Evolutionary conservation across 1,140 invertebrate genomes (phyloP).

Genomic region (Dreissena rostriformis): DNA sequence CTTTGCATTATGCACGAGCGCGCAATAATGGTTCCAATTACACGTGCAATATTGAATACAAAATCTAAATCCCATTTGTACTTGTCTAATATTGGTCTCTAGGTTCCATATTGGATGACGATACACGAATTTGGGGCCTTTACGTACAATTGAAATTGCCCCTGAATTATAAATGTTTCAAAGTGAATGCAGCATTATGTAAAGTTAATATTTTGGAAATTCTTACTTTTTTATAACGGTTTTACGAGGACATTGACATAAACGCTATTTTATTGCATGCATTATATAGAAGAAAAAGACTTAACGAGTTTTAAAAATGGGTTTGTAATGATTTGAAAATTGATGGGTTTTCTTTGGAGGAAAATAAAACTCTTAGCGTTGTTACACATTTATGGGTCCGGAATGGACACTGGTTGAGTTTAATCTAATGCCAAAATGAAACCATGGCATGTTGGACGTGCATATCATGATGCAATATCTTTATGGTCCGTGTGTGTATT

Average conservation of each 20-base stretch:
- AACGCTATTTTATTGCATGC: conserved; percentile 32
- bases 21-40: too few relatives aligned
- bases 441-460: too few relatives aligned
- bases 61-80: conserved; percentile 5
- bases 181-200: conserved; percentile 6
- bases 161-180: conserved; percentile 21
- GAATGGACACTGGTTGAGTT: background rate
- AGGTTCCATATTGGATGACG: background rate
- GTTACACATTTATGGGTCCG: conserved; percentile 24
- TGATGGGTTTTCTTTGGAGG: conserved; percentile 46
- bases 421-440: background rate
- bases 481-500: too few relatives aligned
- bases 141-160: background rate
- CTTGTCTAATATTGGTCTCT: background rate
- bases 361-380: conserved; percentile 33
- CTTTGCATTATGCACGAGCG: too few relatives aligned
- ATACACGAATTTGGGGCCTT: background rate
- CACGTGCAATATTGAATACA: background rate
- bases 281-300: conserved; percentile 28
- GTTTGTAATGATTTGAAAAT: conserved; percentile 48
- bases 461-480: too few relatives aligned
- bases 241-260: conserved; percentile 14
- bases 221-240: conserved; percentile 39
- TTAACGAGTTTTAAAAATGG: conserved; percentile 38
- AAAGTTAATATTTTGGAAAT: conserved; percentile 45